Base-by-base conservation (phyloP, 2,797 vertebrate genomes). In the Orientallactaga sibirica region DNA sequence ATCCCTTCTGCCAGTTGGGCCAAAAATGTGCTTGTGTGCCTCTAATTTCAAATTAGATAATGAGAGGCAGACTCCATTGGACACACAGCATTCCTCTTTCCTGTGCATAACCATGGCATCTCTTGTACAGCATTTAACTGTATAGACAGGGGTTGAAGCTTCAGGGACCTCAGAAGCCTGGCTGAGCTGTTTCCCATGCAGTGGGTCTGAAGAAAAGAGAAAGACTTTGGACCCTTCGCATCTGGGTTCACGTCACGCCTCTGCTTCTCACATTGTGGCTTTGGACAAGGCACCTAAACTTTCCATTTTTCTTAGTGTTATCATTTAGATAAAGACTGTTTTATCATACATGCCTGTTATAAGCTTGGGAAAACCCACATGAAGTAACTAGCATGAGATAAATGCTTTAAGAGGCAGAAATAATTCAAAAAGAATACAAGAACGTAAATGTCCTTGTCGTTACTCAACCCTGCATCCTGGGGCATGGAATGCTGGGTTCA, bases 341-440 rank as follows among this genome's bases (percentile, higher is more conserved):
- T 73, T 64, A 68, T 0, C 74, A 55, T 86, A 66, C 48, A 33
- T 64, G 55, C 33, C 82, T 92, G 62, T 90, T 67, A 29, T 22
- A 88, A 67, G 79, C 33, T 33, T 62, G 68, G 73, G 83, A 74
- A 90, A 95, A 74, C 7, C 27, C 79, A 64, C 33, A 48, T 67
- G 76, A 85, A 68, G 62, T 61, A 85, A 82, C 67, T 82, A 64
- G 55, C 37, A 73, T 48, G 24, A 62, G 18, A 25, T 55, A 81
- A 70, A 48, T 75, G 16, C 29, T 83, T 74, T 55, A 5, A 76
- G 75, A 90, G 29, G n/a, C 79, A 41, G 68, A 93, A 95, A 79
- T 43, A 79, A 64, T 92, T 67, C 67, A 90, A 81, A 87, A 93
- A 75, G 84, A 89, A 71, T 67, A 91, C 81, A 79, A 78, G 66